Conservation (phyloP, 2,113 vertebrate genomes). For the Sterrhoptilus dennistouni region DNA sequence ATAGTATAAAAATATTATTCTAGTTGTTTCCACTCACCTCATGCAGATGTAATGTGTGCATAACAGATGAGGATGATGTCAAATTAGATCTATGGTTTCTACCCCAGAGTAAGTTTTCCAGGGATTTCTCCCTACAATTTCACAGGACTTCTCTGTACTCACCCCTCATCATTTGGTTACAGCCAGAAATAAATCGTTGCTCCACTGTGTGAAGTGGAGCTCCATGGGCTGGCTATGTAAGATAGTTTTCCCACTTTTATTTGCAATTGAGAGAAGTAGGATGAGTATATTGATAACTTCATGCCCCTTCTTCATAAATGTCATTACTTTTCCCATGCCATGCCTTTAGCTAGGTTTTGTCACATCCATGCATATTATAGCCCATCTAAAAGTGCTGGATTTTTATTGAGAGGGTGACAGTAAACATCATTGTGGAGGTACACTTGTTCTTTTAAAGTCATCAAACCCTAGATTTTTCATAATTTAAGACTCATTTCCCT, state of each 20-base stretch:
- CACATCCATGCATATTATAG: neutral
- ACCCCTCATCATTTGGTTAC: neutral
- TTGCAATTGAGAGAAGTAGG: neutral
- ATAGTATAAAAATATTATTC: neutral
- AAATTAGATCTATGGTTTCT: neutral
- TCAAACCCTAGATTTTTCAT: neutral
- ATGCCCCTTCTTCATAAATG: neutral
- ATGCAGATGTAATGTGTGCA: neutral
- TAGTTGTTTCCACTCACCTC: neutral
- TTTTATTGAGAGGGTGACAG: neutral
- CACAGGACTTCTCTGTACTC: neutral
- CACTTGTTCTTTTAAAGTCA: neutral
- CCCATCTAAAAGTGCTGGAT: neutral
- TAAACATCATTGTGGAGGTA: neutral
- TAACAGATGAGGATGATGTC: neutral
- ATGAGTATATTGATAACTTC: neutral
- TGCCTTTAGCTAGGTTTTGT: neutral
- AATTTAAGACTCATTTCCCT: neutral
- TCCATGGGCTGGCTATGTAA: neutral
- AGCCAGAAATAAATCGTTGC: neutral
- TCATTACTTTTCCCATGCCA: neutral
- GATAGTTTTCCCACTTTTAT: neutral
- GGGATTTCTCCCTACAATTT: neutral
- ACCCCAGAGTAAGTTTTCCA: neutral
- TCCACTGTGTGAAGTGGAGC: neutral